Conservation (phyloP, 2,113 vertebrate species). For the Scytalopus superciliaris region DNA sequence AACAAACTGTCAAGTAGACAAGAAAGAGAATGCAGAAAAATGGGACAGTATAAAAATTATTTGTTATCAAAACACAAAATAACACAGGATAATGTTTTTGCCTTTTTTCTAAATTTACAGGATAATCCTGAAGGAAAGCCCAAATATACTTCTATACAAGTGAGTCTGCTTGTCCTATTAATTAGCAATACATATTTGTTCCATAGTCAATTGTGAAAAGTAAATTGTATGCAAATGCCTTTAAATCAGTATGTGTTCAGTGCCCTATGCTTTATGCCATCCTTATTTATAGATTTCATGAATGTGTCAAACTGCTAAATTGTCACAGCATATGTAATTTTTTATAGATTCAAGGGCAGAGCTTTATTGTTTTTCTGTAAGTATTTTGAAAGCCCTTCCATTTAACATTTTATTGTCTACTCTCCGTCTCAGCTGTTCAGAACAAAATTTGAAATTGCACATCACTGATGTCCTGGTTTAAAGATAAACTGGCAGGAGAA, state of each 20-base stretch:
- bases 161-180: slow-evolving; percentile 5
- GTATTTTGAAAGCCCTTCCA: neutral
- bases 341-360: neutral
- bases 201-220: neutral
- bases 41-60: neutral
- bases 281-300: neutral
- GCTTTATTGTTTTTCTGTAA: neutral
- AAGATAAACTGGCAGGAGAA: too few relatives aligned
- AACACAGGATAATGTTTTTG: neutral
- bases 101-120: slow-evolving; percentile 1
- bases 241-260: neutral
- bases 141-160: neutral
- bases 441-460: neutral
- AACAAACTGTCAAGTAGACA: neutral
- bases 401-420: neutral
- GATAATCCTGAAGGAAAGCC: neutral
- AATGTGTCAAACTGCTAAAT: neutral
- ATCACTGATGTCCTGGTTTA: too few relatives aligned
- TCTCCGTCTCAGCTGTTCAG: neutral
- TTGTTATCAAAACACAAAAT: neutral
- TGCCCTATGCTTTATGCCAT: neutral
- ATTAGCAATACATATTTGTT: neutral
- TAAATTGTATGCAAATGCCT: neutral
- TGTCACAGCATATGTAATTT: neutral
- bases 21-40: neutral